Evolutionary conservation across 2,113 vertebrate species (phyloP), one percentile per base, ranked within the genome.

Genomic region (Butastur rufipennis): DNA sequence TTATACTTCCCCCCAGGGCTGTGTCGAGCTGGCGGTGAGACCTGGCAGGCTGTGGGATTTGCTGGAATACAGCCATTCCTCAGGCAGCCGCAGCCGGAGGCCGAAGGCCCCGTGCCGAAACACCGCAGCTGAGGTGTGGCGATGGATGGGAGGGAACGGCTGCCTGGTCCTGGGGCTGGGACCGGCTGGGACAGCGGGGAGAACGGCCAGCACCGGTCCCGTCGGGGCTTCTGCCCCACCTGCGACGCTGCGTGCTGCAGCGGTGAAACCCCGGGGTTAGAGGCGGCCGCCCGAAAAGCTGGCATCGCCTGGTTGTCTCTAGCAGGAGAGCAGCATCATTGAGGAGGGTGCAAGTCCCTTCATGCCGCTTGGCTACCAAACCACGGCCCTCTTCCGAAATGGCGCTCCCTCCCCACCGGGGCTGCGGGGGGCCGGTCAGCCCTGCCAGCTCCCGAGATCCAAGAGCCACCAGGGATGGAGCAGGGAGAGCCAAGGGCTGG

Each of bases 271-370:
- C 18, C 0, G 0, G 29, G 5, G 27, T 79, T 34, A 22, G 43
- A 67, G n/a, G 19, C 11, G 2, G 45, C 63, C 18, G 3, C 65
- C 62, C 26, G 4, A 75, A 75, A 87, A 53, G 16, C 77, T 68
- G 36, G 14, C 52, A 5, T 81, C 6, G 3, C 40, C 47, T 5
- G 6, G 8, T 19, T 68, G 18, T 53, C 66, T 25, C 25, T 59
- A 52, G 18, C 3, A 0, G 0, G 5, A 55, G 26, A 53, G 34
- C 71, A 59, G 40, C 79, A 16, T 0, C 29, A 1, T 15, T 2
- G 10, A 58, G 42, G 40, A 82, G 4, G 7, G 15, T 40, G 50
- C 63, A 25, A 73, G 31, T 56, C 45, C 32, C 63, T 65, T 61
- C 50, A 7, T 0, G 34, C 14, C 25, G 0, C 36, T 56, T 20